phyloP scores from a whole-genome alignment of 2,888 invertebrate genomes.

The Schizaphis graminum region DNA sequence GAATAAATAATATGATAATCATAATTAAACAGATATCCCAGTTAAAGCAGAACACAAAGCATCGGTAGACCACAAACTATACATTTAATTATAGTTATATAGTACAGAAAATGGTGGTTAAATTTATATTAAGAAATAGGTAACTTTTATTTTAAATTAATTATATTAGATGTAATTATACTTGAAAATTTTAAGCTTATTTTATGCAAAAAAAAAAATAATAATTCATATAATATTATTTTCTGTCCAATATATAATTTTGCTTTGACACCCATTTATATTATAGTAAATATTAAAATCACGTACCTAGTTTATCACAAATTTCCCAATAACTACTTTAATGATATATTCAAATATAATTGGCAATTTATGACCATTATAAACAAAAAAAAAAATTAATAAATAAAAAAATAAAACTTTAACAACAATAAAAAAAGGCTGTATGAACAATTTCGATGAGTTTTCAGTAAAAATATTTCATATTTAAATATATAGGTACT shows the following conservation, averaged over 20 bases:
- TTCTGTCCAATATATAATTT: conserved; percentile 29
- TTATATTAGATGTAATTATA: too few relatives aligned
- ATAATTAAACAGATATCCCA: background rate
- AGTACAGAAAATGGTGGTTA: too few relatives aligned
- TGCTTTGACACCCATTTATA: conserved; percentile 55
- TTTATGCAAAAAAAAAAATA: background rate
- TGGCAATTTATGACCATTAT: background rate
- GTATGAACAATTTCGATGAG: background rate
- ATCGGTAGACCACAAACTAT: background rate
- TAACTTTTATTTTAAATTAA: too few relatives aligned
- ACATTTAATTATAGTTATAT: background rate
- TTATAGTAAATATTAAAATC: conserved; percentile 37
- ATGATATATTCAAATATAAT: conserved; percentile 20
- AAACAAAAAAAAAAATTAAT: conserved; percentile 2
- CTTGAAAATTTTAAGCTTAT: background rate
- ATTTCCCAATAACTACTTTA: background rate
- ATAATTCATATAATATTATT: background rate
- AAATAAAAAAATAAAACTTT: background rate
- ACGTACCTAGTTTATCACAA: conserved; percentile 50
- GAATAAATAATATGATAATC: background rate
- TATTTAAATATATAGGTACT: background rate
- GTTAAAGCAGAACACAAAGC: background rate
- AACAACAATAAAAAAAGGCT: background rate
- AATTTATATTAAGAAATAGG: too few relatives aligned
- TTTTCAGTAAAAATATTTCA: background rate